phyloP scores from a whole-genome alignment of 2,113 vertebrate species.

The Nanger granti region DNA sequence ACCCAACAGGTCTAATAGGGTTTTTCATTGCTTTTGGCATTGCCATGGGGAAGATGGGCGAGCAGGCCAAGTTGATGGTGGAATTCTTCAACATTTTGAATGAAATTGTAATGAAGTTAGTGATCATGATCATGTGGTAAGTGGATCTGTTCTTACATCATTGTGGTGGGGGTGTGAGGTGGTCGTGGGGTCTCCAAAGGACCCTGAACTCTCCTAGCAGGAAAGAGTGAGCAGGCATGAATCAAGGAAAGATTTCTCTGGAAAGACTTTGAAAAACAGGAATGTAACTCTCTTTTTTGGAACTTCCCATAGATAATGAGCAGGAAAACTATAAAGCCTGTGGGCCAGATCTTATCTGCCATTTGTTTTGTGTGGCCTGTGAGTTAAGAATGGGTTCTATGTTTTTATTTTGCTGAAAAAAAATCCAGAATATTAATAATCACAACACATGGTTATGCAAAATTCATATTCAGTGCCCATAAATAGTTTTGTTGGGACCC shows the following conservation, averaged over 20 bases:
- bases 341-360: background rate
- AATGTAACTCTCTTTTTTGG: background rate
- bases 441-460: background rate
- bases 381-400: background rate
- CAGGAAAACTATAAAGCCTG: background rate
- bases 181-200: background rate
- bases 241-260: background rate
- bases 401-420: background rate
- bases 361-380: background rate
- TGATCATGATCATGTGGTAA: conserved; percentile 99
- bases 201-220: background rate
- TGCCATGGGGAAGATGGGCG: conserved; percentile 99
- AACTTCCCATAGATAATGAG: background rate
- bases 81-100: conserved; percentile 99
- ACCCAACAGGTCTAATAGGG: conserved; percentile 91
- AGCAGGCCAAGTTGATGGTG: conserved; percentile 97
- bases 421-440: background rate
- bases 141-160: conserved; percentile 68
- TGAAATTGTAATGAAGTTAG: conserved; percentile 98
- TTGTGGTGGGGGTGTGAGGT: fast-evolving
- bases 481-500: background rate
- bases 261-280: background rate
- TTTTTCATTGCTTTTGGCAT: conserved; percentile 99
- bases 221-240: background rate
- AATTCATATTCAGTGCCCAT: background rate